Evolutionary conservation across 23 tunicate genomes (phyloP).

Genomic region (Diplosoma virens): DNA sequence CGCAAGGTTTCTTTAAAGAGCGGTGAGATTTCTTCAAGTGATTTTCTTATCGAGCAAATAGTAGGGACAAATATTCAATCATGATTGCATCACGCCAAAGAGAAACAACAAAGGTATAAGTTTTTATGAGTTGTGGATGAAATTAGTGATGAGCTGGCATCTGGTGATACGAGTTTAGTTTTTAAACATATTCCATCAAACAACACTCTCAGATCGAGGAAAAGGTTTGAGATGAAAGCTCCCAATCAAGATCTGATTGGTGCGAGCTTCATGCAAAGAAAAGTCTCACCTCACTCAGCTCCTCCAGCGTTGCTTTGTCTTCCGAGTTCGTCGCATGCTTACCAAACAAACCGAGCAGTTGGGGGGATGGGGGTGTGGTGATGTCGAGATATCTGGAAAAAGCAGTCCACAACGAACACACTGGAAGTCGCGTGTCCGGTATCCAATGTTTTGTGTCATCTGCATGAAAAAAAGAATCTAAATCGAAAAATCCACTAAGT

Average conservation of each 20-base stretch:
- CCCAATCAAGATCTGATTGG: too few species aligned
- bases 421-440: conserved; percentile 48
- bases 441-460: conserved; percentile 45
- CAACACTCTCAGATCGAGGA: background rate
- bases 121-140: too few species aligned
- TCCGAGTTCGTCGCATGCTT: conserved; percentile 39
- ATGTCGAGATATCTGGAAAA: conserved; percentile 65
- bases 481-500: too few species aligned
- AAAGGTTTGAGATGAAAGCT: background rate
- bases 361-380: conserved; percentile 64
- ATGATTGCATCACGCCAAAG: too few species aligned
- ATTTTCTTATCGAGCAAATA: too few species aligned
- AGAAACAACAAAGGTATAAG: too few species aligned
- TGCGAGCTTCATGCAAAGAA: too few species aligned
- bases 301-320: conserved; percentile 30
- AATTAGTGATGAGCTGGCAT: too few species aligned
- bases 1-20: too few species aligned
- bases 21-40: too few species aligned
- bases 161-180: background rate
- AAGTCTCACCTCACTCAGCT: conserved; percentile 64
- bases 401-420: conserved; percentile 46
- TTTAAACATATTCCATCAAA: background rate
- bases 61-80: too few species aligned
- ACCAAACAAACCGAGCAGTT: conserved; percentile 46
- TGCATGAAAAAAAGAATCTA: too few species aligned